Evolutionary conservation across 2,888 invertebrate genomes (phyloP), one percentile per base, ranked within the genome.

Genomic region (Caenorhabditis doughertyi): DNA sequence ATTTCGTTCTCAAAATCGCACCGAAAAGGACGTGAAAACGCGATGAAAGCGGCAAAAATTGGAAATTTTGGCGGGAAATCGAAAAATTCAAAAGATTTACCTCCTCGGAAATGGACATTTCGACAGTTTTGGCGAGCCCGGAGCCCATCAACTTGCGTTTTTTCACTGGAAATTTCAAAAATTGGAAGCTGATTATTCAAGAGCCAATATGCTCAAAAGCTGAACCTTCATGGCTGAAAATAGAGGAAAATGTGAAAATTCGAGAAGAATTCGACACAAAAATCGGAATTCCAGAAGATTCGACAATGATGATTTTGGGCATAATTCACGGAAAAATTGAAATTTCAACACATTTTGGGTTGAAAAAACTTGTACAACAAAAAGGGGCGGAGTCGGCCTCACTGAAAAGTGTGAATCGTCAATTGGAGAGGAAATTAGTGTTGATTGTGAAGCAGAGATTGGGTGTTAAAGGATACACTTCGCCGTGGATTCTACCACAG

Each of bases 401-500:
- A n/a, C 53, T 55, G 39, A 81, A 84, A n/a, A 85, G 84, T 18
- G 39, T 89, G 9, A 49, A 76, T 42, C 83, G 89, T 21, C 68
- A 65, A 21, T 67, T 87, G 27, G 88, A 91, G 67, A 56, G 87
- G 25, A 87, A 90, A 56, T 49, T 91, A 8, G 83, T 89, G 53
- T 83, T 91, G 13, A 70, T 90, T 27, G 90, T 90, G 27, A 86
- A 87, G 71, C 91, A 91, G 58, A 79, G 72, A 53, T 79, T 84
- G 49, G 83, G 80, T 13, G 70, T 80, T 16, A 42, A 64, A 29
- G 18, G 18, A 0, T 81, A 88, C 56, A 11, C 68, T 11, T 87
- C 88, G 16, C 89, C 90, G 9, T 91, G 91, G 91, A 89, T 89
- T 64, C 67, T 91, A 4, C 91, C 91, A 2, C 89, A 89, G 76